Evolutionary conservation across 2,888 invertebrate species (phyloP).

Genomic region (Melikaiella ostensackeni): DNA sequence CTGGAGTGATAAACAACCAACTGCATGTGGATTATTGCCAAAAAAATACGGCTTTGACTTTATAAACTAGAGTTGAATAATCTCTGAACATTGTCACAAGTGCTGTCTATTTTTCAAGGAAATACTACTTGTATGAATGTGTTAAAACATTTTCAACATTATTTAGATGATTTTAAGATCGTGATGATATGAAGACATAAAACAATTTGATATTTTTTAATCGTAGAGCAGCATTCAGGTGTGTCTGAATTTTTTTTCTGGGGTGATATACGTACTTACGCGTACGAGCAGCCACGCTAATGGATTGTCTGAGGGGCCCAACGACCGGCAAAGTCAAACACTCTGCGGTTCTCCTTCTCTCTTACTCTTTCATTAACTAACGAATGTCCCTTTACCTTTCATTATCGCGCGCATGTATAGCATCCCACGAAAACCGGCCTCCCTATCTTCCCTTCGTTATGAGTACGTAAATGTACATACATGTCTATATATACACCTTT

Average conservation of each 20-base stretch:
- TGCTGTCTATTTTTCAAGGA: not conserved
- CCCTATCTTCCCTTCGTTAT: constrained; percentile 26
- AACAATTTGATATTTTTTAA: not conserved
- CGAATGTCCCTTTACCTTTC: constrained; percentile 38
- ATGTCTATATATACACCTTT: not conserved
- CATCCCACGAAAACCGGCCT: constrained; percentile 34
- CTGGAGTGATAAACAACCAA: not conserved
- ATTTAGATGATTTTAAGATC: too few relatives aligned
- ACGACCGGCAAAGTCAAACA: constrained; percentile 37
- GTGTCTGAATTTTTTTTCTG: constrained; percentile 17
- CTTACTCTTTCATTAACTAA: constrained; percentile 25
- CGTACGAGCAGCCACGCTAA: constrained; percentile 33
- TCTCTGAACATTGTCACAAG: not conserved
- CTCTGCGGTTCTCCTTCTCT: constrained; percentile 23
- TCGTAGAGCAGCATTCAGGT: not conserved
- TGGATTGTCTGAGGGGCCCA: constrained; percentile 36
- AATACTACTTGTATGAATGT: not conserved
- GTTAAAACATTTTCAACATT: not conserved
- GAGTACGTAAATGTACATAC: constrained; percentile 28
- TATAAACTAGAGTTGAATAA: not conserved
- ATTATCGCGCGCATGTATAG: constrained; percentile 20
- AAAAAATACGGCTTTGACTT: not conserved
- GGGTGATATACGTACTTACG: not conserved
- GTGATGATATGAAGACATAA: not conserved
- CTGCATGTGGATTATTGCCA: not conserved